A percentile compares a stretch with the other conserved stretches of the same genome.
Evolutionary conservation across 2,888 invertebrate genomes (phyloP).

Genomic region (Leptogaster cylindrica): DNA sequence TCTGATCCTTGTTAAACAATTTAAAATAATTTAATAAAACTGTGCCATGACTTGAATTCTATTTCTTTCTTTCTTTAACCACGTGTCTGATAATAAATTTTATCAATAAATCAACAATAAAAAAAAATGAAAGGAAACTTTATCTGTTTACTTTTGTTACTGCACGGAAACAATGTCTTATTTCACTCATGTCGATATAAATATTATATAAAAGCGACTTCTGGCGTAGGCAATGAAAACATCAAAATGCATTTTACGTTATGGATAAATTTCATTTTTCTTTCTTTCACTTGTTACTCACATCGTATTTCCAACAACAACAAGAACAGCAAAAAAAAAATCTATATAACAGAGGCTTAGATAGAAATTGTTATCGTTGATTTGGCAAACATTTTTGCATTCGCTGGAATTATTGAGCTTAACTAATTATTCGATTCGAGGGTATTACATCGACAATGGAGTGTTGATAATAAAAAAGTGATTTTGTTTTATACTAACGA

Average conservation of each 20-base stretch:
- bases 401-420: conserved; percentile 16
- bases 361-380: too few relatives aligned
- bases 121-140: conserved; percentile 28
- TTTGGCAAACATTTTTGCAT: conserved; percentile 11
- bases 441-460: conserved; percentile 20
- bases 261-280: too few relatives aligned
- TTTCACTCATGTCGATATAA: too few relatives aligned
- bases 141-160: conserved; percentile 35
- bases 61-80: too few relatives aligned
- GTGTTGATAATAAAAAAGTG: conserved; percentile 35
- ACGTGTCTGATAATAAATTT: conserved; percentile 30
- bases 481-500: conserved; percentile 29
- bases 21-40: too few relatives aligned
- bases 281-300: too few relatives aligned
- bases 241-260: not conserved
- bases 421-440: conserved; percentile 32
- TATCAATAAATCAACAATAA: conserved; percentile 22
- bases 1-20: too few relatives aligned
- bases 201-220: not conserved
- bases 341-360: too few relatives aligned
- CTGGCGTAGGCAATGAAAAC: too few relatives aligned
- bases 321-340: too few relatives aligned
- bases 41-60: too few relatives aligned
- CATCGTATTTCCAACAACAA: too few relatives aligned
- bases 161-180: conserved; percentile 34